Conservation (phyloP, 2,888 invertebrate species). For the Crepidodera aurea region DNA sequence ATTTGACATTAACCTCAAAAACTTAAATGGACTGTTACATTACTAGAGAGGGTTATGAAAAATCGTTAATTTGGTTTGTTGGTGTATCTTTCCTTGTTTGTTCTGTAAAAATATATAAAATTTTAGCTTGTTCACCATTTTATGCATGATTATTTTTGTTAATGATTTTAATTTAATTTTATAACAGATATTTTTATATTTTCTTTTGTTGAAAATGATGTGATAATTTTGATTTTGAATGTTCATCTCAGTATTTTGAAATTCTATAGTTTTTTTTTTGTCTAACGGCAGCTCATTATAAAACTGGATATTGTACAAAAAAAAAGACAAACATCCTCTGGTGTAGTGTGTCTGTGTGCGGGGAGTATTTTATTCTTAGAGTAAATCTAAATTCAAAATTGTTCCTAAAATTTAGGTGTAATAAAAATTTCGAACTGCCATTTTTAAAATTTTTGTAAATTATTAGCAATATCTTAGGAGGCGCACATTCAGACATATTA, state of each 20-base stretch:
- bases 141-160: conserved; percentile 49
- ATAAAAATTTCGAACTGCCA: conserved; percentile 49
- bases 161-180: conserved; percentile 49
- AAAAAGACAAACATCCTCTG: conserved; percentile 34
- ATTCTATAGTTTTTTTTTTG: conserved; percentile 34
- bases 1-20: no score
- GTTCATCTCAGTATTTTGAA: conserved; percentile 46
- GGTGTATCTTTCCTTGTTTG: conserved; percentile 10
- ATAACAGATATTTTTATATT: conserved; percentile 52
- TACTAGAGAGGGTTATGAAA: no score
- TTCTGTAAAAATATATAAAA: conserved; percentile 15
- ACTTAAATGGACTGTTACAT: no score
- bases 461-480: conserved; percentile 41
- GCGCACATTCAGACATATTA: conserved; percentile 37
- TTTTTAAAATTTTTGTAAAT: conserved; percentile 44
- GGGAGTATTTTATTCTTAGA: conserved; percentile 28
- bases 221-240: conserved; percentile 47
- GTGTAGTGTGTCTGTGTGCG: conserved; percentile 34
- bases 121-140: conserved; percentile 41
- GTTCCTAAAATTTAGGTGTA: conserved; percentile 46
- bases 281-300: conserved; percentile 39
- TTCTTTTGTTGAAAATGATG: conserved; percentile 51
- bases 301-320: conserved; percentile 43
- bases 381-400: conserved; percentile 47
- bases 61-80: no score